These are phyloP conservation scores for Drosophila pseudoobscura DNA, from an alignment of 1,140 invertebrate species.

Conservation along the genomic window DNA sequence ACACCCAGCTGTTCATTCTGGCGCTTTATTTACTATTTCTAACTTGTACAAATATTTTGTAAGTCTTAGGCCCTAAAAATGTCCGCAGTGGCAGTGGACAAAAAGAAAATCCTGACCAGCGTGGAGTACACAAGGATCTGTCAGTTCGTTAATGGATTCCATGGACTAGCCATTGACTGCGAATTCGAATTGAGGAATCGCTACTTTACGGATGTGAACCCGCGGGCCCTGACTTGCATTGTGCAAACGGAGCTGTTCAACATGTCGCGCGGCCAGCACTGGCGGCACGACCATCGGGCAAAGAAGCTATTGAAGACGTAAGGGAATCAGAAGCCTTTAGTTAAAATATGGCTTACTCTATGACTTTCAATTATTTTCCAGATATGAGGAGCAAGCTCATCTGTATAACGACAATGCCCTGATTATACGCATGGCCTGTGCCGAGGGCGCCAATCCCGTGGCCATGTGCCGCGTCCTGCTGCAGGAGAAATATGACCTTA, in stretches of 20 bases:
- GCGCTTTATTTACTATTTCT: constrained; percentile 15
- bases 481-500: constrained; percentile 84
- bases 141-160: constrained; percentile 64
- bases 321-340: neutral
- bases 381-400: constrained; percentile 67
- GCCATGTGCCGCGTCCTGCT: constrained; percentile 87
- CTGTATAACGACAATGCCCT: constrained; percentile 83
- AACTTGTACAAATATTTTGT: constrained; percentile 7
- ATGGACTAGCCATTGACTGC: constrained; percentile 80
- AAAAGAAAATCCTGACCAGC: constrained; percentile 53
- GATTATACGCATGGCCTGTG: constrained; percentile 85
- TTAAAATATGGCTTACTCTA: neutral
- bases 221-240: constrained; percentile 85
- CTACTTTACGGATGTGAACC: constrained; percentile 80
- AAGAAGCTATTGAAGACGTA: constrained; percentile 64
- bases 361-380: constrained; percentile 10
- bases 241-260: constrained; percentile 73
- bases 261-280: constrained; percentile 83
- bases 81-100: constrained; percentile 18
- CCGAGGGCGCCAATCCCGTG: constrained; percentile 86
- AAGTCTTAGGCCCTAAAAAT: constrained; percentile 24
- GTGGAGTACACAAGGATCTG: constrained; percentile 56
- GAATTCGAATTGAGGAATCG: constrained; percentile 71
- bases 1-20: constrained; percentile 37
- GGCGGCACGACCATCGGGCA: constrained; percentile 77